Base-by-base conservation (phyloP, 2,888 invertebrate genomes). In the Sesia bembeciformis region DNA sequence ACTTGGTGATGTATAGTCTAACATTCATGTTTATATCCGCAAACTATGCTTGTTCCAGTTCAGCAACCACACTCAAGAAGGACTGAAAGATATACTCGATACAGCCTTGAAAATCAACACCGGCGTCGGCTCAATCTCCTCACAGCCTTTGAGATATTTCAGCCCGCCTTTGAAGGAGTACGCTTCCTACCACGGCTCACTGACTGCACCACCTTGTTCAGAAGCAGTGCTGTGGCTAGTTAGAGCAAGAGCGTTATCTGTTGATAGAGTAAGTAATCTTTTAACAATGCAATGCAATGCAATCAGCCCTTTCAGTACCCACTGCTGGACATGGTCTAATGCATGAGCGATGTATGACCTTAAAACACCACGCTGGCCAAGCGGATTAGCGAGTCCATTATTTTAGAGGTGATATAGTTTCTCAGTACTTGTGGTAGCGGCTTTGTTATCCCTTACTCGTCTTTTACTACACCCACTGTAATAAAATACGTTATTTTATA, bases 141-240 rank as follows among this genome's bases (percentile, higher is more conserved):
- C 49, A 0, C 57, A 57, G 3, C 66, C 81, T 0, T 57, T 86
- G 4, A 60, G 58, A 1, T 63, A 58, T 54, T 84, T 79, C 57
- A 71, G 60, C 51, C 83, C 84, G 0, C 76, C 79, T 0, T 74
- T 86, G 57, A 68, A 68, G 51, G 67, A 77, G 52, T 84, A 84
- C 52, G 84, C 68, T 0, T 69, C 70, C 49, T 87, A 87, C 57
- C 79, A 84, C 5, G 86, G 86, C 0, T 87, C 86, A 0, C 53
- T 85, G 54, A 74, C 83, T 0, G 49, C 58, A 0, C 86, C 86
- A 1, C 86, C 86, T 0, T 87, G 86, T 55, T 76, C 76, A 0
- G 82, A 86, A 54, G 61, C 78, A 0, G 82, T 85, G 0, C 54
- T 82, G 40, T 87, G 86, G 86, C 54, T 87, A 2, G 58, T 87